phyloP scores from a whole-genome alignment of 1,140 invertebrate species.

The Bombyx mandarina region DNA sequence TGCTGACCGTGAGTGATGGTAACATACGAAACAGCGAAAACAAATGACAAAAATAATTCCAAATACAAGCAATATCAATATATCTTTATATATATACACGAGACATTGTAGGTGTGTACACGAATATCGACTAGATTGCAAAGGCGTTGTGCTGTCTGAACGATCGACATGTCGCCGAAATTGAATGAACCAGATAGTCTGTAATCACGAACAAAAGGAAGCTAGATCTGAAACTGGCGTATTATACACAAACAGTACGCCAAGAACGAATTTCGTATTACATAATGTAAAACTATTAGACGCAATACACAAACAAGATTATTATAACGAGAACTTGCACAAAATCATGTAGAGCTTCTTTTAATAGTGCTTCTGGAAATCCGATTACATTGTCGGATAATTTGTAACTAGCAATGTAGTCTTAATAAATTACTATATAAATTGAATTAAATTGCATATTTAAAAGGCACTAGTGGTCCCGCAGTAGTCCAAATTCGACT shows the following conservation, averaged over 20 bases:
- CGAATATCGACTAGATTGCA: background rate
- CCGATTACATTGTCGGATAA: background rate
- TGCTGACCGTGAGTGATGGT: too few species aligned
- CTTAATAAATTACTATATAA: background rate
- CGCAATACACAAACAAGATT: slow-evolving; percentile 20
- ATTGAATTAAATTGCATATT: background rate
- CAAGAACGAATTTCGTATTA: background rate
- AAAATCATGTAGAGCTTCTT: slow-evolving; percentile 6
- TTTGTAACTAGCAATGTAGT: background rate
- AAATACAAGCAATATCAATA: too few species aligned
- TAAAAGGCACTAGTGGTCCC: background rate
- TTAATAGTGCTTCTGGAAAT: background rate
- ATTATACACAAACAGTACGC: too few species aligned
- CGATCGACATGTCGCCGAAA: slow-evolving; percentile 16
- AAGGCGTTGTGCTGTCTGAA: background rate
- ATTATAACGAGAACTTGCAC: slow-evolving; percentile 5
- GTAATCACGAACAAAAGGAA: too few species aligned
- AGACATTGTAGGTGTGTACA: too few species aligned
- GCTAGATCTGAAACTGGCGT: too few species aligned
- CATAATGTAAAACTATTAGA: slow-evolving; percentile 17
- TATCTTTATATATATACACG: too few species aligned
- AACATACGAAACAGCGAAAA: too few species aligned
- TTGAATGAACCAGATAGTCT: slow-evolving; percentile 22
- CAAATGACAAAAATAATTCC: too few species aligned
- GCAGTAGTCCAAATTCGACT: too few species aligned